These are phyloP conservation scores for Halictus ligatus DNA, from an alignment of 2,888 invertebrate genomes.

Conservation along the genomic window DNA sequence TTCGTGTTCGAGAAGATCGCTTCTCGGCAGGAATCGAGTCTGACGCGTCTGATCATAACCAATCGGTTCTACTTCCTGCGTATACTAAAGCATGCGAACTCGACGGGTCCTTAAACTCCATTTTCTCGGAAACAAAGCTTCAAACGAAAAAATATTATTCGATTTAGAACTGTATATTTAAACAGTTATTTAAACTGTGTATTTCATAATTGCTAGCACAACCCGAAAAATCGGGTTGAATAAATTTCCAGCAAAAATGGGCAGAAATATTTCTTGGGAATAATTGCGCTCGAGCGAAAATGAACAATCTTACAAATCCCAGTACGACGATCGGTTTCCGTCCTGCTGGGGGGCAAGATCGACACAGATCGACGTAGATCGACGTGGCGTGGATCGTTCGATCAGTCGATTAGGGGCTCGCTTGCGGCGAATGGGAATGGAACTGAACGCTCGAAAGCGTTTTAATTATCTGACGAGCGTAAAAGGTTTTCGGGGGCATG, in stretches of 20 bases:
- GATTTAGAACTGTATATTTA: too few species aligned
- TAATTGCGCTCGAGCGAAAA: neutral
- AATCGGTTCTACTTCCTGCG: too few species aligned
- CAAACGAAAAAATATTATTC: too few species aligned
- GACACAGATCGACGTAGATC: neutral
- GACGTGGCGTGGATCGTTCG: neutral
- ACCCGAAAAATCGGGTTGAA: neutral
- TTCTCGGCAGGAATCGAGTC: too few species aligned
- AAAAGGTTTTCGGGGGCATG: conserved; percentile 6
- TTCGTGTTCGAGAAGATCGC: too few species aligned
- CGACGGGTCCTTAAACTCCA: too few species aligned
- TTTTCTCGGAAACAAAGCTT: too few species aligned
- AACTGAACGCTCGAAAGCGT: conserved; percentile 7
- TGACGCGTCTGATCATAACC: too few species aligned
- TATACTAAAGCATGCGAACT: too few species aligned
- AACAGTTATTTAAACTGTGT: too few species aligned
- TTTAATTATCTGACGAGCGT: conserved; percentile 17
- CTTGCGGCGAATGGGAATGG: conserved; percentile 6
- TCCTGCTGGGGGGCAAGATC: neutral
- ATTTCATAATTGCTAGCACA: neutral
- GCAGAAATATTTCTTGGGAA: neutral
- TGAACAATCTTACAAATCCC: neutral
- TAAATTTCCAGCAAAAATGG: neutral
- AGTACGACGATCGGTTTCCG: neutral
- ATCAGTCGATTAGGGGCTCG: neutral